phyloP scores from a whole-genome alignment of 2,113 vertebrate species.

The Caloenas nicobarica region DNA sequence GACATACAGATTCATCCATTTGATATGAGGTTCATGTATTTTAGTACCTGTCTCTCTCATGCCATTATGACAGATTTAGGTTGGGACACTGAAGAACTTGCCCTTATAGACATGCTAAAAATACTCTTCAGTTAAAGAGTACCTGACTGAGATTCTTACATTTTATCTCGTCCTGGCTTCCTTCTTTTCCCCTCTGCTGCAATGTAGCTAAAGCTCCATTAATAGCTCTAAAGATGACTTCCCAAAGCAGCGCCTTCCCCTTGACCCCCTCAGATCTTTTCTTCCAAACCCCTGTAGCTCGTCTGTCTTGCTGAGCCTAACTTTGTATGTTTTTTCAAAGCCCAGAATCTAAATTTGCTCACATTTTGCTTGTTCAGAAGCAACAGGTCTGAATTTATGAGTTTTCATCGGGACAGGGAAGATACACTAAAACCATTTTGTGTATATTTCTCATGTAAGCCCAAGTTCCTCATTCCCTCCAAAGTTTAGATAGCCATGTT shows the following conservation, averaged over 20 bases:
- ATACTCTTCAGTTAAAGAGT: not conserved
- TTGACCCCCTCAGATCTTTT: not conserved
- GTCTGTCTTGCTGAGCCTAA: not conserved
- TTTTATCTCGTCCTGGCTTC: not conserved
- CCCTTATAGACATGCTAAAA: not conserved
- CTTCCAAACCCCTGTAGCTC: not conserved
- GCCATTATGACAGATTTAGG: not conserved
- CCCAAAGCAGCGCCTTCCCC: not conserved
- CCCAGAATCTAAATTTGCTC: not conserved
- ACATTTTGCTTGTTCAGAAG: not conserved
- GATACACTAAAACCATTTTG: not conserved
- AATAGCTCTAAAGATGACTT: not conserved
- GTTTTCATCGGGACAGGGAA: accelerated
- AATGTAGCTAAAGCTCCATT: not conserved
- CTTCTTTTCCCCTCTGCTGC: not conserved
- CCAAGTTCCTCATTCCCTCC: not conserved
- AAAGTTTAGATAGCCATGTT: not conserved
- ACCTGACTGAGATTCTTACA: not conserved
- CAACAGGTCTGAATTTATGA: not conserved
- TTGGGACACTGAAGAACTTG: not conserved
- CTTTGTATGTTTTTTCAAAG: accelerated
- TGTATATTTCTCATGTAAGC: not conserved
- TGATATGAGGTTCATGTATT: not conserved
- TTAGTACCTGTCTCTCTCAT: not conserved
- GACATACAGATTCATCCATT: not conserved